These are phyloP conservation scores for Lordiphosa fenestrarum DNA, from an alignment of 2,888 invertebrate species.

Conservation along the genomic window DNA sequence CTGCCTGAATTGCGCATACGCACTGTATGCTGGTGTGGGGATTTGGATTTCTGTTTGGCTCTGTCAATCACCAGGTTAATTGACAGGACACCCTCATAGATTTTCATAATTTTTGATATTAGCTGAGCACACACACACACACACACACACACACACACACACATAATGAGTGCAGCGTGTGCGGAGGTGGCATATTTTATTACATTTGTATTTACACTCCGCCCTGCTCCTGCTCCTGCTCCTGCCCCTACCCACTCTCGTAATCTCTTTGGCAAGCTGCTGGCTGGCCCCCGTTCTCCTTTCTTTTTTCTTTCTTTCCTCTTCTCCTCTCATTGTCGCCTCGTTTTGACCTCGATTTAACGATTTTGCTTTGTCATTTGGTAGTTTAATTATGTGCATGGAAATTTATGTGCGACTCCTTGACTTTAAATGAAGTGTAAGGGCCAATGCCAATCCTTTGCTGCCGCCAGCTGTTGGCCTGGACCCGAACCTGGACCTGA, in stretches of 20 bases:
- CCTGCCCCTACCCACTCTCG: not conserved
- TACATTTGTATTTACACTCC: constrained; percentile 47
- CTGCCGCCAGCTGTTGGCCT: constrained; percentile 57
- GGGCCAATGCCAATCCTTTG: constrained; percentile 54
- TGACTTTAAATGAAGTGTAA: constrained; percentile 72
- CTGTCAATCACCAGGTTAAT: constrained; percentile 40
- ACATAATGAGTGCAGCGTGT: constrained; percentile 3
- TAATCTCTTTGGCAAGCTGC: constrained; percentile 2
- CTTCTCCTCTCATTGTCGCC: constrained; percentile 1
- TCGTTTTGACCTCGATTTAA: constrained; percentile 64
- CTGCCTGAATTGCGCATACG: constrained; percentile 46
- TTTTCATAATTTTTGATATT: constrained; percentile 66
- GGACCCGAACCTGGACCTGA: constrained; percentile 13
- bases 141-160: constrained; percentile 4
- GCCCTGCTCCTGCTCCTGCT: not conserved
- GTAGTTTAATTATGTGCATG: constrained; percentile 77
- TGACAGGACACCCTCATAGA: constrained; percentile 54
- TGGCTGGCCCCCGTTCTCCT: not conserved
- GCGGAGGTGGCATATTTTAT: constrained; percentile 60
- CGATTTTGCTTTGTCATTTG: constrained; percentile 74
- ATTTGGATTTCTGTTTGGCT: constrained; percentile 15
- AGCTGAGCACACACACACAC: constrained; percentile 32
- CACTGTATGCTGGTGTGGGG: constrained; percentile 27
- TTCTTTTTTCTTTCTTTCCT: too few species aligned
- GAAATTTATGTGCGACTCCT: constrained; percentile 71